Evolutionary conservation across 2,113 vertebrate genomes (phyloP).

Genomic region (Athene noctua): DNA sequence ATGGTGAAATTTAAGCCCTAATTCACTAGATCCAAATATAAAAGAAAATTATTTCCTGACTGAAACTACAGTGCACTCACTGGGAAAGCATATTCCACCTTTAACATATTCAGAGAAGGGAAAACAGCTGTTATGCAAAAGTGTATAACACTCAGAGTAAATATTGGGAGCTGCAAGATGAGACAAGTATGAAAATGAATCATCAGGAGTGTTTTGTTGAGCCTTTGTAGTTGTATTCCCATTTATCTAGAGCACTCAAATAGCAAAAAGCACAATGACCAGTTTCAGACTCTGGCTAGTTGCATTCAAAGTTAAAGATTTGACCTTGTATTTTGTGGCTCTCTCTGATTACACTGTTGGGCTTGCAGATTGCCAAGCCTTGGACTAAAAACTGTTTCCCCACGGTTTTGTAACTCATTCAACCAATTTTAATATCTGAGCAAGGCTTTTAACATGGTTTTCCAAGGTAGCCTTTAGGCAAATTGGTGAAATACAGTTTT

Average conservation of each 20-base stretch:
- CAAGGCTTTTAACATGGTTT: background rate
- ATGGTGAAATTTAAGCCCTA: background rate
- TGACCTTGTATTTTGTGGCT: background rate
- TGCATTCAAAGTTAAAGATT: background rate
- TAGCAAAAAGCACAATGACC: background rate
- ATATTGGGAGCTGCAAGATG: constrained; percentile 13
- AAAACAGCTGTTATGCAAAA: background rate
- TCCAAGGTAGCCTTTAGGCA: background rate
- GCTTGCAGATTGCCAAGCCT: background rate
- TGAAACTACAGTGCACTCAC: background rate
- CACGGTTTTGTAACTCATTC: background rate
- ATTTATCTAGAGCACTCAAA: background rate
- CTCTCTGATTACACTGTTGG: background rate
- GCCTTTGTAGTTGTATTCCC: constrained; percentile 1
- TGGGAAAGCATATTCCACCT: background rate
- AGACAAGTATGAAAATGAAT: constrained; percentile 28
- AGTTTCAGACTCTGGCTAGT: background rate
- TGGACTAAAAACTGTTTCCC: background rate
- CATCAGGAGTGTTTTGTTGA: background rate
- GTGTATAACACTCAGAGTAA: background rate
- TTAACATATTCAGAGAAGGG: background rate
- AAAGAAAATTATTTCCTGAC: background rate
- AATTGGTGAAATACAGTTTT: background rate
- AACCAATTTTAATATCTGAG: background rate
- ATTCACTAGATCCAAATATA: background rate